Evolutionary conservation across 2,113 vertebrate species (phyloP), one percentile per base, ranked within the genome.

Genomic region (Salvelinus namaycush): DNA sequence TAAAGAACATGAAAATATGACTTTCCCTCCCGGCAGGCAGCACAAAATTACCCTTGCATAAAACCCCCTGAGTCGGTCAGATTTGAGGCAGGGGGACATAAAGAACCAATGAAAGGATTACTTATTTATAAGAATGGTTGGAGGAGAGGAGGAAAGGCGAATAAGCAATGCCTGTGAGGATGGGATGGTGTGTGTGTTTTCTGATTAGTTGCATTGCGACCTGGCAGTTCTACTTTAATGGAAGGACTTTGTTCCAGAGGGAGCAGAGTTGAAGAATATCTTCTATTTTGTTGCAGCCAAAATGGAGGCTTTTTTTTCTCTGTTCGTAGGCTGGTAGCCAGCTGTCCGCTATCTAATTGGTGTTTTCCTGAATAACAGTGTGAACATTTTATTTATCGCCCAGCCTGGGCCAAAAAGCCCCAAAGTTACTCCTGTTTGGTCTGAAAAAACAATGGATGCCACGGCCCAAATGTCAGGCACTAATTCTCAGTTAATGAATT

Each of bases 261-360:
- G 26, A 20, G 16, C 57, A 18, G 59, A 72, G 71, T 60, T 73
- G 71, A 73, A 62, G 57, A 73, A 73, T 73, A 27, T 39, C 29
- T 73, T 62, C n/a, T 57, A 57, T 57, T 72, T 72, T 57, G 49
- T 72, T 57, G 1, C 26, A 26, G 70, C 72, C 31, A 73, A 18
- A 54, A 54, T 54, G 51, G 51, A 54, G 51, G 8, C 31, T 39
- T 24, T 44, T 60, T 57, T n/a, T 44, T 16, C 31, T 13, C 31
- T 59, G 3, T 24, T 20, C 29, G n/a, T 16, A 9, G 44, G 16
- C 72, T n/a, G 7, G 16, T 29, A 27, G 20, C n/a, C 72, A 29
- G 72, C 72, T 64, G 72, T 73, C 72, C 7, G 31, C 72, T 11
- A 62, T 14, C 72, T 73, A 73, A 73, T 64, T 73, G 72, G 57